Evolutionary conservation across 2,888 invertebrate species (phyloP), one percentile per base, ranked within the genome.

Genomic region (Folsomia manolachei): DNA sequence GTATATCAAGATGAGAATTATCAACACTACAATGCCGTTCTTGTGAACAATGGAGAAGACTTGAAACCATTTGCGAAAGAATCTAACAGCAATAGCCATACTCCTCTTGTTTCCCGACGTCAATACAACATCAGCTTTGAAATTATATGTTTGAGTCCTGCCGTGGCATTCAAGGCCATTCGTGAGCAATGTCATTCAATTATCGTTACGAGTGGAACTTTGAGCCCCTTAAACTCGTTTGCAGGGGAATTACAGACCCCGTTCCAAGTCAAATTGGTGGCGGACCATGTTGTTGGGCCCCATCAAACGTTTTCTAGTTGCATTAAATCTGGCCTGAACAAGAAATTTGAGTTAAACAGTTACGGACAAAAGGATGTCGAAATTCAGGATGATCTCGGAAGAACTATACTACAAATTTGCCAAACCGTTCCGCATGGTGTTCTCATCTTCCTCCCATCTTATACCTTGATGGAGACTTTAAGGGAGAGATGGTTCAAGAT

Each of bases 141-240:
- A 64, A 71, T 80, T 9, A 25, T 75, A 23, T 80, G 80, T 61
- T 53, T 80, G 7, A 80, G 79, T 69, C 78, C 80, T 27, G 80
- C 76, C 0, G n/a, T 78, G 14, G 70, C 72, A n/a, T 80, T 80
- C 63, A 66, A 71, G 2, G 27, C 56, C 1, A 63, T 78, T n/a
- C 65, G 53, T 23, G 65, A 71, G 19, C 21, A 53, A 25, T 73
- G 77, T 0, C 75, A 69, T 11, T 72, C 78, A 0, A 70, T 79
- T 1, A 76, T 80, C 27, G 78, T 78, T 0, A 73, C 79, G 11
- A 77, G 78, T 27, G 80, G 80, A 27, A 78, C 80, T 0, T 70
- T 80, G 1, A 73, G 72, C 19, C 80, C 80, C 0, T 51, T 74
- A 0, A 51, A 65, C 11, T 76, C 78, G 0, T 77, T 80, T 61